Percentiles rank a stretch among this genome's conserved stretches.
These are phyloP conservation scores for Dinothrombium tinctorium DNA, from an alignment of 1,140 invertebrate genomes.

Conservation along the genomic window DNA sequence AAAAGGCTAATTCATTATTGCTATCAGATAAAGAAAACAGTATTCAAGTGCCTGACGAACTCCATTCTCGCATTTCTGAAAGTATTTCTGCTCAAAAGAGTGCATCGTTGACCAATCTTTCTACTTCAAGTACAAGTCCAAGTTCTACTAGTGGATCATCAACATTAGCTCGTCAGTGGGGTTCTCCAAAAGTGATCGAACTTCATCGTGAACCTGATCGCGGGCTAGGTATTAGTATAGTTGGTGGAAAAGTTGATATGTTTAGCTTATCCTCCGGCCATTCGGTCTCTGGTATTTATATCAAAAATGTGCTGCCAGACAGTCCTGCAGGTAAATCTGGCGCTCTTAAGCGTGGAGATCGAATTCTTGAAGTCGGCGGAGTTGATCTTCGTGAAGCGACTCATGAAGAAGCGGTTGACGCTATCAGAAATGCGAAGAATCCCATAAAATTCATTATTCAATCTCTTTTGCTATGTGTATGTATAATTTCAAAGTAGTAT, in stretches of 20 bases:
- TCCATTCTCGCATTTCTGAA: too few relatives aligned
- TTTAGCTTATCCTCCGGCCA: constrained; percentile 20
- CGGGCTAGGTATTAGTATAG: constrained; percentile 81
- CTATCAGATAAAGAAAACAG: too few relatives aligned
- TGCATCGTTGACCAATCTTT: too few relatives aligned
- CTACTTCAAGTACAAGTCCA: background rate
- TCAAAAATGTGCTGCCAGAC: constrained; percentile 84
- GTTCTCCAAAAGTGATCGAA: constrained; percentile 43
- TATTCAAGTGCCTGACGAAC: too few relatives aligned
- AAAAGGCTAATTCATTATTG: too few relatives aligned
- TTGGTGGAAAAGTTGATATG: constrained; percentile 65
- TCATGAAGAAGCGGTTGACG: constrained; percentile 84
- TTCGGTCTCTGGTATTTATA: constrained; percentile 74
- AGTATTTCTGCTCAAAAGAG: too few relatives aligned
- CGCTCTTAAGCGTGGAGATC: constrained; percentile 65
- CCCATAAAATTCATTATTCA: constrained; percentile 78
- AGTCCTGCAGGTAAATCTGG: constrained; percentile 82
- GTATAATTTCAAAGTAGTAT: background rate
- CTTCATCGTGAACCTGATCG: constrained; percentile 42
- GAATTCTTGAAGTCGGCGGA: constrained; percentile 73
- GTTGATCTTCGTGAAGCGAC: constrained; percentile 65
- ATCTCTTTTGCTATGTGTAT: constrained; percentile 56
- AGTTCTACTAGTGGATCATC: background rate
- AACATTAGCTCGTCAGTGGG: constrained; percentile 33
- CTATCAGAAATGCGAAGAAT: constrained; percentile 47